phyloP scores from a whole-genome alignment of 2,888 invertebrate species.

The Tortricodes alternella region DNA sequence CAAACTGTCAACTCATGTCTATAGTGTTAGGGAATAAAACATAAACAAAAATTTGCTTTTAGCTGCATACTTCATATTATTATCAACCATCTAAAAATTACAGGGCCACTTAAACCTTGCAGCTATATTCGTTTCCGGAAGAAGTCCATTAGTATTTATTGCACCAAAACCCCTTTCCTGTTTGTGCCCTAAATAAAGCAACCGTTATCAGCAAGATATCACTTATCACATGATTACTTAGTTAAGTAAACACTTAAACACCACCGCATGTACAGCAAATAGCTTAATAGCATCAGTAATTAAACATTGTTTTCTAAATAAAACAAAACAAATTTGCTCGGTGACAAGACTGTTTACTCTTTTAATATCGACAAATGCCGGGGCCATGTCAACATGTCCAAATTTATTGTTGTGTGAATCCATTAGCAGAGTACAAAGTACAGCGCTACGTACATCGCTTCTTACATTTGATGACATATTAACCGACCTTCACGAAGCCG shows the following conservation, averaged over 20 bases:
- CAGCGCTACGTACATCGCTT: constrained; percentile 35
- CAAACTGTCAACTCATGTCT: background rate
- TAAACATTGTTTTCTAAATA: constrained; percentile 73
- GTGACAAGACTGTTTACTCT: constrained; percentile 65
- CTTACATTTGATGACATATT: constrained; percentile 44
- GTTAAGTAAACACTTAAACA: constrained; percentile 35
- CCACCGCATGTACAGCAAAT: constrained; percentile 57
- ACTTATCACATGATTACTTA: constrained; percentile 47
- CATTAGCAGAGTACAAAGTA: constrained; percentile 40
- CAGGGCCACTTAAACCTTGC: background rate
- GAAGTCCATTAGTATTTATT: constrained; percentile 28
- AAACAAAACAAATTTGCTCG: constrained; percentile 66
- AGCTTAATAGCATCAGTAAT: constrained; percentile 65
- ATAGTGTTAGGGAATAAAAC: background rate
- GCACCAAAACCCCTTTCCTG: constrained; percentile 47
- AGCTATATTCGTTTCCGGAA: constrained; percentile 20
- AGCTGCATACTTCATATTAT: background rate
- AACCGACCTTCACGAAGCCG: constrained; percentile 16
- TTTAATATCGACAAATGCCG: constrained; percentile 68
- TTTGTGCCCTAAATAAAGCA: constrained; percentile 55
- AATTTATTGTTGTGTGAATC: constrained; percentile 66
- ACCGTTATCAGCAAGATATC: constrained; percentile 54
- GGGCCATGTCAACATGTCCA: constrained; percentile 61
- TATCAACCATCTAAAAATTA: background rate
- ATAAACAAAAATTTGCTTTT: background rate